Conservation (phyloP, 2,888 invertebrate species). For the Lycaena phlaeas region DNA sequence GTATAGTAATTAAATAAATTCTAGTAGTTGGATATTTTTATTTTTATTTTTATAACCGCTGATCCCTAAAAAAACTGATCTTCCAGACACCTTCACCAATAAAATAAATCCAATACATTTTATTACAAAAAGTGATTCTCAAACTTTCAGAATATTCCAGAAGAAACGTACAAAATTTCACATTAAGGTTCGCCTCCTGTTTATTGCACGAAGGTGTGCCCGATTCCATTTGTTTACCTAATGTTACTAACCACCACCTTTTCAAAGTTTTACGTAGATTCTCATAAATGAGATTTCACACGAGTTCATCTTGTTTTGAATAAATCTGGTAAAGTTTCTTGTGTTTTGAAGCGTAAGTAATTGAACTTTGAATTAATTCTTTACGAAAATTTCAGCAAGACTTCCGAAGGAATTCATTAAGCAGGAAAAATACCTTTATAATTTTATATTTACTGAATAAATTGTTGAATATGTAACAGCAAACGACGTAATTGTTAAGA, state of each 20-base stretch:
- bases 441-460: constrained; percentile 1
- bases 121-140: neutral
- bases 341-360: constrained; percentile 25
- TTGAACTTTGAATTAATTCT: constrained; percentile 20
- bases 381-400: constrained; percentile 4
- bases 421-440: neutral
- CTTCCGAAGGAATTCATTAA: constrained; percentile 2
- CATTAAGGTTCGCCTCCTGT: constrained; percentile 31
- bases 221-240: constrained; percentile 34
- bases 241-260: constrained; percentile 29
- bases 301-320: constrained; percentile 34
- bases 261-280: constrained; percentile 32
- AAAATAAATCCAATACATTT: no score
- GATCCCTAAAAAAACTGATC: no score
- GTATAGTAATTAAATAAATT: no score
- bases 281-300: constrained; percentile 43
- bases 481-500: no score
- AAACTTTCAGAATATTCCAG: constrained; percentile 13
- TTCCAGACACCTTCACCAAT: no score
- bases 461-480: constrained; percentile 2
- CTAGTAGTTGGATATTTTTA: no score
- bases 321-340: constrained; percentile 27
- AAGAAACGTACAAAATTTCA: constrained; percentile 54
- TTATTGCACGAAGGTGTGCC: constrained; percentile 36
- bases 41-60: no score